A percentile compares a stretch with the other conserved stretches of the same genome.
These are phyloP conservation scores for Synaphobranchus kaupii DNA, from an alignment of 2,797 vertebrate genomes.

Conservation along the genomic window DNA sequence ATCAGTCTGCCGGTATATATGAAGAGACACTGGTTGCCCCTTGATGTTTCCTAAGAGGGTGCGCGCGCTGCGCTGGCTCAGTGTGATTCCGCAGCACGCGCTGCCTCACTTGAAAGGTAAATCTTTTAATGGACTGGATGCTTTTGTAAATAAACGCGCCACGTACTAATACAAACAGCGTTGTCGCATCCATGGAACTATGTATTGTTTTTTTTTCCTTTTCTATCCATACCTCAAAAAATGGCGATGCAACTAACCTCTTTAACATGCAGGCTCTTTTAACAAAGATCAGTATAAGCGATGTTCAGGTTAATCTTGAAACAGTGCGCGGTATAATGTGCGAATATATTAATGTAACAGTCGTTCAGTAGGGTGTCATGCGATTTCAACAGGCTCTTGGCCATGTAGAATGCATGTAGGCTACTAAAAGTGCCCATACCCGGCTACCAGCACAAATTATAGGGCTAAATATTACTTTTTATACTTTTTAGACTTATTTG, in stretches of 20 bases:
- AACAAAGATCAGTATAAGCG: slow-evolving; percentile 20
- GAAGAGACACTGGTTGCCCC: slow-evolving; percentile 83
- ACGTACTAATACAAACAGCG: slow-evolving; percentile 41
- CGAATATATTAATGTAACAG: not conserved
- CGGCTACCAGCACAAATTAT: not conserved
- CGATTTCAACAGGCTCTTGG: not conserved
- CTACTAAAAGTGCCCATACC: not conserved
- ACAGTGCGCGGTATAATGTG: not conserved
- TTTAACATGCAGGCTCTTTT: not conserved
- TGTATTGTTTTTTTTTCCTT: slow-evolving; percentile 42
- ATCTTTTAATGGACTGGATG: slow-evolving; percentile 44
- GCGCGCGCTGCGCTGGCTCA: slow-evolving; percentile 51
- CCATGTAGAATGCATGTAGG: not conserved
- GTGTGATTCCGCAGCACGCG: not conserved
- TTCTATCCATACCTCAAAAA: slow-evolving; percentile 39
- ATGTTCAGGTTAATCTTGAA: not conserved
- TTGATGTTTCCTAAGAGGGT: slow-evolving; percentile 73
- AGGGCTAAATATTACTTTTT: not conserved
- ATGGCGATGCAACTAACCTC: slow-evolving; percentile 11
- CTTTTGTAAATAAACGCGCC: slow-evolving; percentile 48
- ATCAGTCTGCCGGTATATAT: slow-evolving; percentile 81
- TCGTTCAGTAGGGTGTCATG: not conserved
- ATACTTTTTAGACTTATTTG: not conserved
- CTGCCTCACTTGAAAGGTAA: not conserved
- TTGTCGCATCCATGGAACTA: slow-evolving; percentile 48